Percentiles rank a stretch among this genome's conserved stretches.
Conservation (phyloP, 2,797 vertebrate genomes). For the Dromococcyx pavoninus region DNA sequence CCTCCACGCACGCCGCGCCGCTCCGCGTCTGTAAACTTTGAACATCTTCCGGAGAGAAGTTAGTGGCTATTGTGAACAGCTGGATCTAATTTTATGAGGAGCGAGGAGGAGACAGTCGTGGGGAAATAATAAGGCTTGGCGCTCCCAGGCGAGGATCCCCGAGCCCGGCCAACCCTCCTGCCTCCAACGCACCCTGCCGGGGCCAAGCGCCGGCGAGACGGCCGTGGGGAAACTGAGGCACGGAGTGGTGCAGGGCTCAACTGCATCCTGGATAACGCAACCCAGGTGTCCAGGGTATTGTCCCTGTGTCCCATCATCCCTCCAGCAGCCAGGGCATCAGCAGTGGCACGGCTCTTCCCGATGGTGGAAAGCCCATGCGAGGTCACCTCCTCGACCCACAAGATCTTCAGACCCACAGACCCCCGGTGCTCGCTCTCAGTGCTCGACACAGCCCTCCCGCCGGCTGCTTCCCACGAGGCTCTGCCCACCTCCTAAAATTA, state of each 20-base stretch:
- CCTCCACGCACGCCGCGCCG: constrained; percentile 63
- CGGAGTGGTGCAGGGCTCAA: fast-evolving
- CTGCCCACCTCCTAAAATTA: constrained; percentile 59
- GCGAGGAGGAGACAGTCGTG: constrained; percentile 70
- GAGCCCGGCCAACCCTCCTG: constrained; percentile 1
- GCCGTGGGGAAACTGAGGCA: constrained; percentile 25
- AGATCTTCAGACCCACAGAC: not conserved
- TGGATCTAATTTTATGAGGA: constrained; percentile 73
- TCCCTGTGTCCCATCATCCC: fast-evolving
- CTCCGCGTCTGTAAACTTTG: constrained; percentile 61
- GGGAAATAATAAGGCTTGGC: constrained; percentile 62
- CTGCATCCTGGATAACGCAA: fast-evolving
- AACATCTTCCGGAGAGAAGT: constrained; percentile 73
- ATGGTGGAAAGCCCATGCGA: not conserved
- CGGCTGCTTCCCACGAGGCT: not conserved
- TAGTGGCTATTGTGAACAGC: constrained; percentile 72
- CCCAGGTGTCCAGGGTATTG: fast-evolving
- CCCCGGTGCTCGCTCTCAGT: fast-evolving
- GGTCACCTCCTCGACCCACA: not conserved
- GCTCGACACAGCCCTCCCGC: not conserved
- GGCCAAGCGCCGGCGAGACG: not conserved
- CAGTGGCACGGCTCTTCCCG: not conserved
- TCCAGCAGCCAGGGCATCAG: not conserved
- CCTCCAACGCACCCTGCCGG: not conserved
- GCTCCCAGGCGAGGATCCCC: constrained; percentile 54